Evolutionary conservation across 2,888 invertebrate genomes (phyloP), one percentile per base, ranked within the genome.

Genomic region (Lordiphosa fenestrarum): DNA sequence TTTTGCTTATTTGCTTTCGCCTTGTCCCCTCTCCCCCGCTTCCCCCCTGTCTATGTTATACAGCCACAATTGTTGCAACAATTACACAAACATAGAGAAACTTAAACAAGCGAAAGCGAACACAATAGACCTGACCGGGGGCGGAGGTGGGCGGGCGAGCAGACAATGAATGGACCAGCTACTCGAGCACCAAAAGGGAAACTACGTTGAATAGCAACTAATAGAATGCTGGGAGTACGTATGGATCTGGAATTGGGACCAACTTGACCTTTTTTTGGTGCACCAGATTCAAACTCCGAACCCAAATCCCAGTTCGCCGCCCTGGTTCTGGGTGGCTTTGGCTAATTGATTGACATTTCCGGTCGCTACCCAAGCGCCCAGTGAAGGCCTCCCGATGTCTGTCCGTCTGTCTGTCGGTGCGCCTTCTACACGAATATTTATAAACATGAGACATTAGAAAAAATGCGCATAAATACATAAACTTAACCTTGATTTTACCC

Each of bases 331-430:
- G 46, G 2, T 15, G 30, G 30, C 10, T 46, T 39, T 48, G 71
- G 63, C 62, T 73, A 85, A 85, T 86, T 86, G 85, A 86, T 84
- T 86, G 84, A 72, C 84, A 83, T 74, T 83, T 83, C 71, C 82
- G 75, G 81, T 61, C 69, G 73, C 66, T 69, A 64, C 44, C 47
- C 53, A 49, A 66, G 65, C 56, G 38, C 52, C 50, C 53, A 47
- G 41, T 25, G 38, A 44, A 60, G 46, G 49, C 30, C 56, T 38
- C 25, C 41, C 7, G 12, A 21, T 30, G 9, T 15, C 42, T 37
- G 15, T 23, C 19, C 6, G n/a, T 10, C 33, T 37, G 19, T 23
- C 23, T 40, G 33, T 55, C 10, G 35, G 3, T 35, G 9, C 15
- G 19, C 30, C 39, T 57, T 51, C 44, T 21, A n/a, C 35, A 21